Percentiles rank a stretch among this genome's conserved stretches.
Conservation (phyloP, 2,888 invertebrate genomes). For the Globia sparganii region DNA sequence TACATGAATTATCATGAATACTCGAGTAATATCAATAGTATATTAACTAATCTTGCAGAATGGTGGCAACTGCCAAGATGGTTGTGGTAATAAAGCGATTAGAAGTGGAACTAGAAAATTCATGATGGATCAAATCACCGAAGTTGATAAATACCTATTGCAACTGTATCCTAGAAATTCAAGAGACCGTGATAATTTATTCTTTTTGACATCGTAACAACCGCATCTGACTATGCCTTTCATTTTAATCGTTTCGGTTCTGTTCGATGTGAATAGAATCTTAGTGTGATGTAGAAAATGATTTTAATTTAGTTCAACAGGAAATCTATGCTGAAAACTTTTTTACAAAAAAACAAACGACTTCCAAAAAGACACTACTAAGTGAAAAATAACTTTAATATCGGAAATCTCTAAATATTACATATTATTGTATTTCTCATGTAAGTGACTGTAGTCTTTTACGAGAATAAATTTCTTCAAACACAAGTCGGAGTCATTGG, state of each 20-base stretch:
- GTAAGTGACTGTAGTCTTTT: too few relatives aligned
- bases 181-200: conserved; percentile 35
- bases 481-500: too few relatives aligned
- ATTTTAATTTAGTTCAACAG: neutral
- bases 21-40: neutral
- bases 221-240: conserved; percentile 22
- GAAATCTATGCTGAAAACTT: neutral
- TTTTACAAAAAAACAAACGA: too few relatives aligned
- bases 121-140: conserved; percentile 1
- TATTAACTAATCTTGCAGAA: neutral
- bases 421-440: too few relatives aligned
- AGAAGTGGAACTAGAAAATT: neutral
- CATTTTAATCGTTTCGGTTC: conserved; percentile 1
- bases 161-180: conserved; percentile 19
- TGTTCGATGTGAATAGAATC: neutral
- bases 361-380: too few relatives aligned
- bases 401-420: too few relatives aligned
- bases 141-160: conserved; percentile 18
- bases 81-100: neutral
- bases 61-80: neutral
- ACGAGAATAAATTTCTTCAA: too few relatives aligned
- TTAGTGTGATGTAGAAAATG: conserved; percentile 11
- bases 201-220: conserved; percentile 20
- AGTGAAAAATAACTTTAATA: too few relatives aligned
- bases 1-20: neutral